Conservation (phyloP, 2,113 vertebrate genomes). For the Megatriorchis doriae region DNA sequence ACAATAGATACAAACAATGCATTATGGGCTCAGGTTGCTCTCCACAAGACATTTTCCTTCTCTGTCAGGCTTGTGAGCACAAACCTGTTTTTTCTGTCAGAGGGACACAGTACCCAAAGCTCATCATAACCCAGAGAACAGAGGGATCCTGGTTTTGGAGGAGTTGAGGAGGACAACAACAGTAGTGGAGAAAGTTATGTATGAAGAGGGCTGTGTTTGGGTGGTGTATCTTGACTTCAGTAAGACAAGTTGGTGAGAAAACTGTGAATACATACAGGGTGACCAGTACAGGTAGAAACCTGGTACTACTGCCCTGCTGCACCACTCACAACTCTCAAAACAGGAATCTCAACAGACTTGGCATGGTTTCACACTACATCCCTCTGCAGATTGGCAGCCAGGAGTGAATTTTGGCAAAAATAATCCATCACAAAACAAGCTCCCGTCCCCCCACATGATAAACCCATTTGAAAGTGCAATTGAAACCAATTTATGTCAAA, state of each 20-base stretch:
- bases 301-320: not conserved
- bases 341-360: not conserved
- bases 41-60: not conserved
- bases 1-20: not conserved
- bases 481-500: not conserved
- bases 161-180: not conserved
- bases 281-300: not conserved
- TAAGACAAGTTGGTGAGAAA: not conserved
- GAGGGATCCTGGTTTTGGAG: not conserved
- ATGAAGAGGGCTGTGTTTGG: not conserved
- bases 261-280: not conserved
- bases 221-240: not conserved
- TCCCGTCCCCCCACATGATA: not conserved
- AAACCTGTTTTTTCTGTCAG: not conserved
- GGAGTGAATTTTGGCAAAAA: not conserved
- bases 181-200: not conserved
- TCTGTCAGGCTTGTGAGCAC: not conserved
- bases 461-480: not conserved
- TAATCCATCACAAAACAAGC: not conserved
- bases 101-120: not conserved
- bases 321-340: not conserved
- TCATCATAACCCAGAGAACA: not conserved
- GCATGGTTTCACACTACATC: not conserved
- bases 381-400: not conserved
- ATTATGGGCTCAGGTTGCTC: not conserved